Evolutionary conservation across 1,140 invertebrate genomes (phyloP).

Genomic region (Drosophila chauvacae): DNA sequence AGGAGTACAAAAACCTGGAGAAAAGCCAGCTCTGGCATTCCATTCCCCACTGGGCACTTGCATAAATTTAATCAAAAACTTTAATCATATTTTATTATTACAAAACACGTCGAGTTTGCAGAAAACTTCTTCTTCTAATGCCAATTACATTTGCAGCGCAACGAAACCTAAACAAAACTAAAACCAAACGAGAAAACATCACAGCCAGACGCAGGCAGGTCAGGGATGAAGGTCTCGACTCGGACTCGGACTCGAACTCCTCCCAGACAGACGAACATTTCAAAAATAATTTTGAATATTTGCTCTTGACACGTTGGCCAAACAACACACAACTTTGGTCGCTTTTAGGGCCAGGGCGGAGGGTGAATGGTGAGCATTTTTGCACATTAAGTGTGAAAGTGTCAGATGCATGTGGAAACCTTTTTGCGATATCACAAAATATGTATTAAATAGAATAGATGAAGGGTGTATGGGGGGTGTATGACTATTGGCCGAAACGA

Average conservation of each 20-base stretch:
- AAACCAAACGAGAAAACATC: slow-evolving; percentile 23
- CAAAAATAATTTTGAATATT: slow-evolving; percentile 83
- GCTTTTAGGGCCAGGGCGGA: background rate
- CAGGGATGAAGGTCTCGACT: slow-evolving; percentile 23
- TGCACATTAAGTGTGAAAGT: slow-evolving; percentile 80
- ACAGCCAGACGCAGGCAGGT: slow-evolving; percentile 18
- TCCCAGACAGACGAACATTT: slow-evolving; percentile 68
- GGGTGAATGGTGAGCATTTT: slow-evolving; percentile 22
- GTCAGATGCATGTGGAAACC: slow-evolving; percentile 75
- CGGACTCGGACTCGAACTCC: slow-evolving; percentile 6
- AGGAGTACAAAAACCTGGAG: slow-evolving; percentile 34
- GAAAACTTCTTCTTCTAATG: slow-evolving; percentile 74
- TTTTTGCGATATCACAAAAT: slow-evolving; percentile 50
- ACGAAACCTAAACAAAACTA: slow-evolving; percentile 76
- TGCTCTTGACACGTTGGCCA: slow-evolving; percentile 80
- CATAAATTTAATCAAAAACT: slow-evolving; percentile 84
- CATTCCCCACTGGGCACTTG: slow-evolving; percentile 62
- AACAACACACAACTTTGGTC: slow-evolving; percentile 29
- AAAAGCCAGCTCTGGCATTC: slow-evolving; percentile 17
- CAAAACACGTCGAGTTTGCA: slow-evolving; percentile 74
- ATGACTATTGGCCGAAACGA: slow-evolving; percentile 12
- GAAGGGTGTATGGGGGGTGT: background rate
- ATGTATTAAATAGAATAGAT: slow-evolving; percentile 55
- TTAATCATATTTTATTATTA: slow-evolving; percentile 84
- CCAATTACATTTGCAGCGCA: slow-evolving; percentile 80